A percentile compares a stretch with the other conserved stretches of the same genome.
Evolutionary conservation across 1,140 invertebrate genomes (phyloP).

Genomic region (Glomeris maerens): DNA sequence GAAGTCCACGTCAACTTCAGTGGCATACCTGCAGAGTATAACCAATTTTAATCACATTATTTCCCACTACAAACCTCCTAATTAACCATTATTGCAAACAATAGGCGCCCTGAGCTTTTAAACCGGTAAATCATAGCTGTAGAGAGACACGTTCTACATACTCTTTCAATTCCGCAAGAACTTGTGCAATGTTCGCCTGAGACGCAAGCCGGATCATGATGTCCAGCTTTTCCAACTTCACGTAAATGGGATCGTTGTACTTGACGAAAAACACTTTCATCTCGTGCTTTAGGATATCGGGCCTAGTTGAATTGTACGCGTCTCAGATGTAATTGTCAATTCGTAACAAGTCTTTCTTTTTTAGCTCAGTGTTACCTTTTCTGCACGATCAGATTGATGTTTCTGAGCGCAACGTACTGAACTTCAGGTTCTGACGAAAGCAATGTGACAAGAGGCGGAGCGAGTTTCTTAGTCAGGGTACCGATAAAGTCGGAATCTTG

Average conservation of each 20-base stretch:
- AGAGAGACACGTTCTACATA: constrained; percentile 32
- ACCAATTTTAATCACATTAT: neutral
- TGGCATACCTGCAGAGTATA: constrained; percentile 51
- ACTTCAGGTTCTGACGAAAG: constrained; percentile 96
- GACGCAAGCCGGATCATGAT: constrained; percentile 99
- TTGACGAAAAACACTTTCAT: constrained; percentile 99
- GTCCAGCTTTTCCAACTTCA: constrained; percentile 97
- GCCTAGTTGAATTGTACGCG: constrained; percentile 35
- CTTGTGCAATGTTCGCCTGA: constrained; percentile 95
- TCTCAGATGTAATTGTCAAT: neutral
- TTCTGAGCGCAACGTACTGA: constrained; percentile 95
- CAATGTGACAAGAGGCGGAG: constrained; percentile 95
- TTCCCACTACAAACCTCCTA: neutral
- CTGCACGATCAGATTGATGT: constrained; percentile 98
- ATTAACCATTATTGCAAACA: neutral
- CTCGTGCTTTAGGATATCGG: constrained; percentile 98
- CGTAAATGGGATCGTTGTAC: constrained; percentile 99
- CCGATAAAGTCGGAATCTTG: constrained; percentile 85
- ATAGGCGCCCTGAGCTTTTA: neutral
- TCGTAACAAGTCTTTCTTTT: neutral
- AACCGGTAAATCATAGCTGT: constrained; percentile 2
- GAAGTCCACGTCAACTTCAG: constrained; percentile 99
- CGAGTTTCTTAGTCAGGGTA: constrained; percentile 89
- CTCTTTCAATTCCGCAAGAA: constrained; percentile 96
- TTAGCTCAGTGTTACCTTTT: constrained; percentile 44